Evolutionary conservation across 2,113 vertebrate genomes (phyloP).

Genomic region (Kobus ellipsiprymnus): DNA sequence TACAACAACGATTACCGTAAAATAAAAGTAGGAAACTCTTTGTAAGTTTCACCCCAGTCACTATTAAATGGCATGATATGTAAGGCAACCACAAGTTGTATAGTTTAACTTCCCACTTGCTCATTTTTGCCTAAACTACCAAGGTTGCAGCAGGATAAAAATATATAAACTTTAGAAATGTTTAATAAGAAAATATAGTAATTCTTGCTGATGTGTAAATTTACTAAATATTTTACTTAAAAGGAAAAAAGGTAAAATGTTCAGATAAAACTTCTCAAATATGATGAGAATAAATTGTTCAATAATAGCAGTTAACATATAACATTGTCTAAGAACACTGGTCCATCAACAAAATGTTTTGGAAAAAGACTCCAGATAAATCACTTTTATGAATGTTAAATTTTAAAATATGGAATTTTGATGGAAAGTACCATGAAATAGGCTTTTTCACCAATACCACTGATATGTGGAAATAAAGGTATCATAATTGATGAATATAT

Average conservation of each 20-base stretch:
- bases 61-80: background rate
- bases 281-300: background rate
- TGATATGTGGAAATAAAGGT: background rate
- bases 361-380: background rate
- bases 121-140: constrained; percentile 7
- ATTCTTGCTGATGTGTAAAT: background rate
- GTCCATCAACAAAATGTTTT: background rate
- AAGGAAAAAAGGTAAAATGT: background rate
- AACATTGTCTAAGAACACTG: background rate
- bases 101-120: background rate
- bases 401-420: background rate
- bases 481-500: background rate
- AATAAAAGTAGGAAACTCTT: constrained; percentile 17
- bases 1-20: background rate
- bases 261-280: background rate
- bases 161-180: background rate
- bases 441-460: background rate
- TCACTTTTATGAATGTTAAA: background rate
- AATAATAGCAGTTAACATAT: background rate
- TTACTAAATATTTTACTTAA: constrained; percentile 19
- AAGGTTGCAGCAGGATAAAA: background rate
- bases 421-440: background rate
- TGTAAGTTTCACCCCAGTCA: background rate
- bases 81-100: background rate
- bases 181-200: background rate